Conservation (phyloP, 2,113 vertebrate species). For the Nestor notabilis region DNA sequence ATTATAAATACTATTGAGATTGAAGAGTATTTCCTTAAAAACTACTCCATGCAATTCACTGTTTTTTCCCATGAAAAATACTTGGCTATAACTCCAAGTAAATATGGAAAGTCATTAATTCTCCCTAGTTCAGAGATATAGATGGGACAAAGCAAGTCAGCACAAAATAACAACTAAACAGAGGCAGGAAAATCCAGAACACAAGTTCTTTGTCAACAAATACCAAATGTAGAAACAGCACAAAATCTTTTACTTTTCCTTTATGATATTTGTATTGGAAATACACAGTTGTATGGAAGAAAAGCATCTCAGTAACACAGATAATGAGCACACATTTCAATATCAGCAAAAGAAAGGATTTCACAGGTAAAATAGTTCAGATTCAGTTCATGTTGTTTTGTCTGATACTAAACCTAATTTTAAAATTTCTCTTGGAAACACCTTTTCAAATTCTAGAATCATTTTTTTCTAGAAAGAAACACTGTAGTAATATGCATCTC, state of each 20-base stretch:
- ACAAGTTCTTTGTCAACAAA: neutral
- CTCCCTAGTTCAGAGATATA: neutral
- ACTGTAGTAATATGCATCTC: neutral
- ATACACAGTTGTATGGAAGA: neutral
- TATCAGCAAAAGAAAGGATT: neutral
- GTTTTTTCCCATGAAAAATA: neutral
- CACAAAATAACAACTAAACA: neutral
- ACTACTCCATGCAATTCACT: neutral
- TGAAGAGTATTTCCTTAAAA: neutral
- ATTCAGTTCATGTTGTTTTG: neutral
- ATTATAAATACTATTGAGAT: neutral
- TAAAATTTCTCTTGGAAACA: neutral
- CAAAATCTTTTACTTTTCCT: rapidly evolving
- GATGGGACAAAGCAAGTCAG: neutral
- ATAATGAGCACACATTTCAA: neutral
- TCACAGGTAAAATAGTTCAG: neutral
- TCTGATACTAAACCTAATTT: neutral
- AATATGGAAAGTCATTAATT: neutral
- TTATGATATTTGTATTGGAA: neutral
- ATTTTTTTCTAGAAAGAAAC: neutral
- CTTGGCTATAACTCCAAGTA: neutral
- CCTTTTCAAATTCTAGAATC: rapidly evolving
- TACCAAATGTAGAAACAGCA: rapidly evolving
- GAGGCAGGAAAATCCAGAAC: neutral
- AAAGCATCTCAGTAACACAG: neutral